These are phyloP conservation scores for Fundulus diaphanus DNA, from an alignment of 2,797 vertebrate species.

Conservation along the genomic window DNA sequence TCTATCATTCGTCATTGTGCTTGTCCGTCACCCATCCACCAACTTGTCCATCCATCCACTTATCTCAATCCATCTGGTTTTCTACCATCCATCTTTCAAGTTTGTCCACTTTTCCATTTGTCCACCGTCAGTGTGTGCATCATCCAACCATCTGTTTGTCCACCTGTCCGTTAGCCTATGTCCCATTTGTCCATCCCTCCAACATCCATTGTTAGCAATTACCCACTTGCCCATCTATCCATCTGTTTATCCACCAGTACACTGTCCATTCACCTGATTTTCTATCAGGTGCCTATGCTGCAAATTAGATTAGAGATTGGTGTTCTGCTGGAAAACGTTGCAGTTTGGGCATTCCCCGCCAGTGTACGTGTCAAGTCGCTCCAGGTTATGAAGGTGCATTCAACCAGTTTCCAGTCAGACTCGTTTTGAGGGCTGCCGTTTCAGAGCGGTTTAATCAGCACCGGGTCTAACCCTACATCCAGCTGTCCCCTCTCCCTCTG, in stretches of 20 bases:
- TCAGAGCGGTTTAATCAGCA: conserved; percentile 36
- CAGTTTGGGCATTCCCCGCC: conserved; percentile 23
- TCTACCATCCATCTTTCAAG: not conserved
- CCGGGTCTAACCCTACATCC: conserved; percentile 19
- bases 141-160: not conserved
- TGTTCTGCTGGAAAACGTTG: not conserved
- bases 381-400: conserved; percentile 23
- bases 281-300: too few species aligned
- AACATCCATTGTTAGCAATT: too few species aligned
- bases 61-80: too few species aligned
- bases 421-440: conserved; percentile 20
- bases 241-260: not conserved
- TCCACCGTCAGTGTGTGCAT: too few species aligned
- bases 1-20: too few species aligned
- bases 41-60: not conserved
- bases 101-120: not conserved
- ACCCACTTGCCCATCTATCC: not conserved
- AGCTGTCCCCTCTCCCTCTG: conserved; percentile 26
- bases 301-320: too few species aligned
- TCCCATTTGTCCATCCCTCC: too few species aligned
- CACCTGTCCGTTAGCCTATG: too few species aligned
- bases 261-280: not conserved
- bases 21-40: not conserved
- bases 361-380: conserved; percentile 32
- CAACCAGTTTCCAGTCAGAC: conserved; percentile 24